Evolutionary conservation across 2,113 vertebrate genomes (phyloP), one percentile per base, ranked within the genome.

Genomic region (Tonatia bakeri): DNA sequence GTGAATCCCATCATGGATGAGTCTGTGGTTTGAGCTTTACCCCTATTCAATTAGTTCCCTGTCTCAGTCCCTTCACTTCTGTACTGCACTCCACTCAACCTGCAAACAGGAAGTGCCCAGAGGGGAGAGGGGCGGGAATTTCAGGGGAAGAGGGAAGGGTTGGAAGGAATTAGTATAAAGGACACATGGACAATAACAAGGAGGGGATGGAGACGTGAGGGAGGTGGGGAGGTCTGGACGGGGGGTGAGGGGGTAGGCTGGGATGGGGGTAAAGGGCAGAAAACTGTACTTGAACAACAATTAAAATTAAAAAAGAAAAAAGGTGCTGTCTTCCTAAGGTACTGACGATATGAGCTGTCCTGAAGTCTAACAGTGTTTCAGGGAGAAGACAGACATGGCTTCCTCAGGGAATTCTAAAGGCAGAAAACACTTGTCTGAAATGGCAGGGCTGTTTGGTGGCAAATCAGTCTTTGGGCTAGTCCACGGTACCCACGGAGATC

Each of bases 11-110:
- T 87, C 96, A 76, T 65, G 65, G 31, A 31, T 64, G 26, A 91
- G 82, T 81, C 97, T 50, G 3, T 96, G 94, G 96, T 97, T 96
- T 97, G 91, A 97, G 91, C 90, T 96, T 67, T 88, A 75, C 92
- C 56, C 33, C 91, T 95, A 94, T 91, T 95, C 33, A 65, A 11
- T 95, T 95, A 31, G 77, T 95, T 97, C 61, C 56, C 84, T 97
- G 28, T 7, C n/a, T 81, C 4, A 14, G 69, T 79, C 22, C 31
- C 40, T 19, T 77, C 13, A 13, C 92, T 20, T 81, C 73, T 28
- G 4, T 17, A 4, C 26, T 31, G 15, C 15, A n/a, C 43, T 33
- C 59, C 28, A 64, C 61, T 28, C 52, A 33, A n/a, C 36, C 28
- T 24, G 9, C 10, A 52, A 80, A 50, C 20, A 67, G 69, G 84